A percentile compares a stretch with the other conserved stretches of the same genome.
Evolutionary conservation across 1,140 invertebrate genomes (phyloP).

Genomic region (Proctacanthus coquilletti): DNA sequence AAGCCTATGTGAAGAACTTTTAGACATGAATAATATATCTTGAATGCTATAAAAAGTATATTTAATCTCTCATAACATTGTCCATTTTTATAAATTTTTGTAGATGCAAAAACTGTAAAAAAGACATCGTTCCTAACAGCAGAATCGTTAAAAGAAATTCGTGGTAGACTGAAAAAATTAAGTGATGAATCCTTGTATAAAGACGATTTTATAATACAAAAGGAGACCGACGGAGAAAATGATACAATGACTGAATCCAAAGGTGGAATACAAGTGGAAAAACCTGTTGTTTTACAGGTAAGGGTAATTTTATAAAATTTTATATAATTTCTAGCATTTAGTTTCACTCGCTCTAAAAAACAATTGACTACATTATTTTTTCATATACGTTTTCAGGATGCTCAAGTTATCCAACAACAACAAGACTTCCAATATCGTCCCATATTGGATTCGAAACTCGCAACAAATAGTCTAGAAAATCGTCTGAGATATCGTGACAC

Average conservation of each 20-base stretch:
- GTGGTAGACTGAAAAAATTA: slow-evolving; percentile 34
- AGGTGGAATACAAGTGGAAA: too few species aligned
- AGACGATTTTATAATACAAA: slow-evolving; percentile 21
- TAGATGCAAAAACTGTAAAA: slow-evolving; percentile 12
- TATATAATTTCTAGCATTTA: too few species aligned
- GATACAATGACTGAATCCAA: slow-evolving; percentile 10
- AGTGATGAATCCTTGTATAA: slow-evolving; percentile 29
- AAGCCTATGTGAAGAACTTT: too few species aligned
- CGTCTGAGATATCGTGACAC: slow-evolving; percentile 31
- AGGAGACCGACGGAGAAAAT: slow-evolving; percentile 7
- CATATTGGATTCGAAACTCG: slow-evolving; percentile 25
- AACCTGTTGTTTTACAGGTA: too few species aligned
- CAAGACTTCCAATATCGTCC: slow-evolving; percentile 6
- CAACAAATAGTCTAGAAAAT: slow-evolving; percentile 39
- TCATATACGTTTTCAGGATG: too few species aligned
- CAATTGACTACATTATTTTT: too few species aligned
- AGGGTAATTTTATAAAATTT: too few species aligned
- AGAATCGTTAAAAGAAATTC: slow-evolving; percentile 39
- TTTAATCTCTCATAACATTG: slow-evolving; percentile 32
- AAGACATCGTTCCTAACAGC: slow-evolving; percentile 36
- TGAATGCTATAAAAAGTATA: slow-evolving; percentile 5
- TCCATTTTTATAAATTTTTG: slow-evolving; percentile 31
- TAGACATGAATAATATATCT: not conserved
- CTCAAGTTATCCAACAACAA: slow-evolving; percentile 8
- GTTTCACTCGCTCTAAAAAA: too few species aligned